Percentiles rank a stretch among this genome's conserved stretches.
phyloP scores from a whole-genome alignment of 2,113 vertebrate genomes.

The Pollachius pollachius region DNA sequence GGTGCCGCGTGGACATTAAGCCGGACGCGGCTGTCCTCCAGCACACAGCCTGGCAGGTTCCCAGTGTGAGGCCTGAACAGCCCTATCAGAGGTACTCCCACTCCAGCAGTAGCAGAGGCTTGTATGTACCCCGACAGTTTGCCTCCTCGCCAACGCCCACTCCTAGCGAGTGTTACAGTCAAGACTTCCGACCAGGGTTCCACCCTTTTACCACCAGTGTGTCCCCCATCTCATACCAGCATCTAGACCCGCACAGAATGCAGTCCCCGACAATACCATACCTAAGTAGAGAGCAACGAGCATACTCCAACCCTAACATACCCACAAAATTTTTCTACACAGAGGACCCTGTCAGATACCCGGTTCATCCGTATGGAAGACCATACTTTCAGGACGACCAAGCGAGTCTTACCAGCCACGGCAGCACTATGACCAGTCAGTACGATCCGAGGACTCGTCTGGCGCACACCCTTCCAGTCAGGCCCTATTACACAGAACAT shows the following conservation, averaged over 20 bases:
- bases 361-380: constrained; percentile 65
- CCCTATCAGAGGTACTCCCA: constrained; percentile 75
- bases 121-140: constrained; percentile 79
- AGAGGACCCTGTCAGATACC: constrained; percentile 78
- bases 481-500: constrained; percentile 67
- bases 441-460: constrained; percentile 74
- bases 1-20: constrained; percentile 91
- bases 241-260: constrained; percentile 70
- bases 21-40: constrained; percentile 86
- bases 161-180: constrained; percentile 86
- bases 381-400: constrained; percentile 79
- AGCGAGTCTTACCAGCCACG: constrained; percentile 70
- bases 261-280: constrained; percentile 74
- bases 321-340: constrained; percentile 90
- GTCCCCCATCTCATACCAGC: constrained; percentile 70
- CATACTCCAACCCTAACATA: constrained; percentile 78
- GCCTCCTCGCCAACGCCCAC: constrained; percentile 83
- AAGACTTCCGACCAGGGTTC: constrained; percentile 78
- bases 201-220: constrained; percentile 70
- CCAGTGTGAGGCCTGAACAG: constrained; percentile 58
- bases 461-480: constrained; percentile 73
- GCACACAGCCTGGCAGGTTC: constrained; percentile 74
- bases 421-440: constrained; percentile 68
- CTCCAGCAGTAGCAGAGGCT: constrained; percentile 72
- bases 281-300: constrained; percentile 76